Evolutionary conservation across 1,140 invertebrate genomes (phyloP).

Genomic region (Zaprionus taronus): DNA sequence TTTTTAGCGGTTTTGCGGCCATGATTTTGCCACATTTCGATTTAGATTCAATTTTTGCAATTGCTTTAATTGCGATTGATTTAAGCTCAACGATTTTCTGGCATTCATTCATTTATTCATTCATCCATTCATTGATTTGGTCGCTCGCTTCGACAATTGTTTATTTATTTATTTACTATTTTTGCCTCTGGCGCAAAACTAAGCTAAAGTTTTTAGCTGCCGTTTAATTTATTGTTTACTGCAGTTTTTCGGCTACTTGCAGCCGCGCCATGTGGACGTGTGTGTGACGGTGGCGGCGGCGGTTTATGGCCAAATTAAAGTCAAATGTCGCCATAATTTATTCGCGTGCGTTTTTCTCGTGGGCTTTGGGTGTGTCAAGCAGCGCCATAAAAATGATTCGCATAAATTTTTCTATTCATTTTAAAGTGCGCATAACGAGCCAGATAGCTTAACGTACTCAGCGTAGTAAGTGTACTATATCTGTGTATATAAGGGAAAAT

Average conservation of each 20-base stretch:
- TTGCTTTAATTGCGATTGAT: constrained; percentile 60
- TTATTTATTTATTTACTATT: constrained; percentile 51
- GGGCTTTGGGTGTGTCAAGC: background rate
- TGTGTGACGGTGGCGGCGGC: constrained; percentile 15
- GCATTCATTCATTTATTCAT: constrained; percentile 30
- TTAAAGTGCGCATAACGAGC: constrained; percentile 43
- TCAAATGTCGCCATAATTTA: constrained; percentile 63
- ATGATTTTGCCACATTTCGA: background rate
- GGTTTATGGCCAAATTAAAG: constrained; percentile 74
- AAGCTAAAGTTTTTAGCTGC: constrained; percentile 39
- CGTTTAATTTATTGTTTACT: constrained; percentile 54
- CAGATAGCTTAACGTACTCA: background rate
- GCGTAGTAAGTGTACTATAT: background rate
- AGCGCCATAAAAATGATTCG: constrained; percentile 4
- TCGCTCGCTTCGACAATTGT: constrained; percentile 25
- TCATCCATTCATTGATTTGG: background rate
- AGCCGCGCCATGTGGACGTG: background rate
- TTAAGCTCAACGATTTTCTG: constrained; percentile 51
- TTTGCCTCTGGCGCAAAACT: constrained; percentile 9
- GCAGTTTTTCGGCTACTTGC: constrained; percentile 12
- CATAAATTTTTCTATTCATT: constrained; percentile 59
- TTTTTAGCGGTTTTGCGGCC: background rate
- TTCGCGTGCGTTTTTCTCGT: constrained; percentile 2
- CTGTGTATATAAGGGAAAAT: constrained; percentile 13
- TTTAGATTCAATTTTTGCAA: constrained; percentile 22